Base-by-base conservation (phyloP, 1,140 invertebrate genomes). In the Heliconius melpomene region DNA sequence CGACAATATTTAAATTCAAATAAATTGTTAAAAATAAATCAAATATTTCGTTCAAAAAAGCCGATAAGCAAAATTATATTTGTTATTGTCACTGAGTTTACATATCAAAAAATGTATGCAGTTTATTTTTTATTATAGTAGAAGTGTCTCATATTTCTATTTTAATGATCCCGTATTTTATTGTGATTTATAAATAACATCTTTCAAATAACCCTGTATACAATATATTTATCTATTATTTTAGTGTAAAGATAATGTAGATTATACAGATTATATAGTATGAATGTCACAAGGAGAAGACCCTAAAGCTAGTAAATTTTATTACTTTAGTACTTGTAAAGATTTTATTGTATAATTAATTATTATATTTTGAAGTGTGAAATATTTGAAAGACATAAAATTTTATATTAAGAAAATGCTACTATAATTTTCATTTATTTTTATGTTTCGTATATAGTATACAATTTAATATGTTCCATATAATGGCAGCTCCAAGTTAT, bases 401-500 rank as follows among this genome's bases (percentile, higher is more conserved):
- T 16, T 66, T 66, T 29, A 66, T 66, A 16, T 66, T 60, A 23
- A 60, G 54, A 26, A 66, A 11, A 57, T 57, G 54, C 54, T 57
- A 57, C 54, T 23, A 23, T 57, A 57, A 23, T 57, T 57, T 57
- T 57, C n/a, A 54, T 46, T 46, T 13, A 46, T 46, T 46, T 46
- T 46, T 46, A 46, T 46, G 50, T 52, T 52, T 26, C n/a, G 16
- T 26, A 13, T 29, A 66, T 29, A 66, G 26, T 66, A 66, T 66
- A 66, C 60, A 66, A 70, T 46, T 40, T 70, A 18, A 60, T 80
- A 71, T 57, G 23, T 7, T 77, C 72, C 78, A 81, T 78, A 81
- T 78, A 72, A 86, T 86, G 81, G 82, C 74, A 80, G 74, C 74
- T 54, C 54, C 40, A 46, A n/a, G 11, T 66, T 26, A 26, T 1